These are phyloP conservation scores for Cheirogaleus medius DNA, from an alignment of 2,113 vertebrate species.

Conservation along the genomic window DNA sequence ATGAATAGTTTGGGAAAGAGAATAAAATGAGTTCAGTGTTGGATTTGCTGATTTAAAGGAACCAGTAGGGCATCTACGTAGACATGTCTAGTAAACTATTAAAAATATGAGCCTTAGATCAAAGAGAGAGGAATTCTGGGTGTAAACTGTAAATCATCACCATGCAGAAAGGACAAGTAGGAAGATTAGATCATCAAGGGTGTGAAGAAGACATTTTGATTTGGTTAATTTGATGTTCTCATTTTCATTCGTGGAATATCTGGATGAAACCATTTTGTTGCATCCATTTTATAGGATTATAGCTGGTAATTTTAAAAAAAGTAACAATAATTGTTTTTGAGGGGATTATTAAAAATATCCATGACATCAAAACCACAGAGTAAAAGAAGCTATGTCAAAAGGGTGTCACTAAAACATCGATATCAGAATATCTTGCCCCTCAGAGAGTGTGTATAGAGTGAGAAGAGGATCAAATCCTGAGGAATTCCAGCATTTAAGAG, in stretches of 20 bases:
- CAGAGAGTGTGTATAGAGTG: not conserved
- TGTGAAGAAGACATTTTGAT: not conserved
- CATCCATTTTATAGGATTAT: not conserved
- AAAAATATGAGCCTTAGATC: not conserved
- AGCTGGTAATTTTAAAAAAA: not conserved
- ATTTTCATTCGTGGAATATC: not conserved
- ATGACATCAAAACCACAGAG: not conserved
- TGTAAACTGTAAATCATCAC: not conserved
- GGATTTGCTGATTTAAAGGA: not conserved
- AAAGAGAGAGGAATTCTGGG: not conserved
- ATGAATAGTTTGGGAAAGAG: not conserved
- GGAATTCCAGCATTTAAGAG: not conserved
- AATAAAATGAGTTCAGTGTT: conserved; percentile 4
- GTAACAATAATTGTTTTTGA: not conserved
- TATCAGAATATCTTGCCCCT: not conserved
- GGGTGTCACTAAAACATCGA: not conserved
- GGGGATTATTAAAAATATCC: not conserved
- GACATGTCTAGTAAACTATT: not conserved
- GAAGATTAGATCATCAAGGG: not conserved
- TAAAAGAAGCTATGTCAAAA: not conserved
- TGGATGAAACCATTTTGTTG: not conserved
- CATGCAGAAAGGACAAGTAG: not conserved
- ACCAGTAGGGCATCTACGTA: not conserved
- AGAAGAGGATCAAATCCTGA: not conserved
- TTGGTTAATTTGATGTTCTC: not conserved